Evolutionary conservation across 1,140 invertebrate species (phyloP).

Genomic region (Drosophila littoralis): DNA sequence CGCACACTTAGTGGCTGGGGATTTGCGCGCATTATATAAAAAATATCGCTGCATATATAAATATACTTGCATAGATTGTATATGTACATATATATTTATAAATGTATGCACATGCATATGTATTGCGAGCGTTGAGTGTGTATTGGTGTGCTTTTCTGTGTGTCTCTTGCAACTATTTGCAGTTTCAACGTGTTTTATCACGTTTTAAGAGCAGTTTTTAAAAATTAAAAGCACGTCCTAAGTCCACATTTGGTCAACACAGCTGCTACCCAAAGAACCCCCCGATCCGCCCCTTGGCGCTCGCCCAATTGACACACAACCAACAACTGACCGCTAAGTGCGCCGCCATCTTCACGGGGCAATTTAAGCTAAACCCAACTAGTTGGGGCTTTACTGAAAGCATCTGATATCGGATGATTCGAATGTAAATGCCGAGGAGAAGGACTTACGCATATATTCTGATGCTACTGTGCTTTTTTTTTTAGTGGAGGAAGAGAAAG

Average conservation of each 20-base stretch:
- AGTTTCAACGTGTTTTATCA: slow-evolving; percentile 79
- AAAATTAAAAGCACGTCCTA: slow-evolving; percentile 84
- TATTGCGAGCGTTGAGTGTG: slow-evolving; percentile 7
- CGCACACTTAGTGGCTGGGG: slow-evolving; percentile 46
- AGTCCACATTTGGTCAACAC: slow-evolving; percentile 81
- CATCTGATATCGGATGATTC: too few species aligned
- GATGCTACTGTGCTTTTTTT: too few species aligned
- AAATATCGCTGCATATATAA: slow-evolving; percentile 40
- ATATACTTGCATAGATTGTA: slow-evolving; percentile 20
- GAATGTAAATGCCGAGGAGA: too few species aligned
- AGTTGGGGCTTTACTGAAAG: too few species aligned
- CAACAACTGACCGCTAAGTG: slow-evolving; percentile 5
- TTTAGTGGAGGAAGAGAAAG: too few species aligned
- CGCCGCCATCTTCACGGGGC: neutral
- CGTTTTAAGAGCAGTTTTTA: slow-evolving; percentile 82
- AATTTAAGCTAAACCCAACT: neutral
- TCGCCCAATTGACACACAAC: slow-evolving; percentile 1
- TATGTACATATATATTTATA: slow-evolving; percentile 22
- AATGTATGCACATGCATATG: slow-evolving; percentile 15
- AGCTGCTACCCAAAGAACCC: slow-evolving; percentile 28
- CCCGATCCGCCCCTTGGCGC: neutral
- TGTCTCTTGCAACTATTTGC: slow-evolving; percentile 54
- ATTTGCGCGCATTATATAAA: slow-evolving; percentile 63
- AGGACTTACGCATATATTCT: too few species aligned
- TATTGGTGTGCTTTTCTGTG: slow-evolving; percentile 26